Percentiles rank a stretch among this genome's conserved stretches.
Evolutionary conservation across 92 coral and sea anemone species (phyloP).

Genomic region (Ricordea florida): DNA sequence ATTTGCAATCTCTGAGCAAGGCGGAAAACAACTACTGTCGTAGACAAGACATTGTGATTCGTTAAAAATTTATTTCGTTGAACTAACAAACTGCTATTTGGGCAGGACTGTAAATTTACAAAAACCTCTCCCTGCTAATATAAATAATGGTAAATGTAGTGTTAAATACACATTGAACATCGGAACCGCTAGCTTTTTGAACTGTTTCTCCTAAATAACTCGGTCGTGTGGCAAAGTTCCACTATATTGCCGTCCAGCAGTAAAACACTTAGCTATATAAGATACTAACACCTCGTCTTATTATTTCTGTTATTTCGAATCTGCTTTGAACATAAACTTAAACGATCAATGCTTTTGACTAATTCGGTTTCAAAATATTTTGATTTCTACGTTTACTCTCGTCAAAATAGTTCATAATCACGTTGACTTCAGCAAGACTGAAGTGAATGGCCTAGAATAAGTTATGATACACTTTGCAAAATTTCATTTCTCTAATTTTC

Average conservation of each 20-base stretch:
- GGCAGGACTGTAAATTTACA: slow-evolving; percentile 95
- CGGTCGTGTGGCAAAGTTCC: slow-evolving; percentile 4
- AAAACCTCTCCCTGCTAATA: slow-evolving; percentile 86
- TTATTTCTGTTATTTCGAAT: slow-evolving; percentile 8
- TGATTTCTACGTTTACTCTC: slow-evolving; percentile 79
- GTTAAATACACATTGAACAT: slow-evolving; percentile 86
- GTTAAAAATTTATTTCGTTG: slow-evolving; percentile 93
- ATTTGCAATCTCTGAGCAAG: slow-evolving; percentile 25
- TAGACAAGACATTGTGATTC: slow-evolving; percentile 63
- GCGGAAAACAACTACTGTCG: background rate
- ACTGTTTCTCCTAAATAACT: slow-evolving; percentile 15
- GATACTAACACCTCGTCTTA: background rate
- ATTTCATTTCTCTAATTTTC: slow-evolving; percentile 27
- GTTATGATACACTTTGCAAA: slow-evolving; percentile 56
- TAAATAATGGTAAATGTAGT: slow-evolving; percentile 84
- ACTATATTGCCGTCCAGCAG: slow-evolving; percentile 8
- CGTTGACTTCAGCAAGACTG: slow-evolving; percentile 17
- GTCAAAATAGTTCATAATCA: slow-evolving; percentile 89
- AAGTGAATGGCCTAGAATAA: slow-evolving; percentile 23
- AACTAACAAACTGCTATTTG: slow-evolving; percentile 89
- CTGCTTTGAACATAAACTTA: slow-evolving; percentile 39
- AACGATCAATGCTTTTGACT: slow-evolving; percentile 63
- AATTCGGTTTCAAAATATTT: slow-evolving; percentile 95
- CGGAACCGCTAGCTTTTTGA: slow-evolving; percentile 31
- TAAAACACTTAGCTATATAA: background rate